A percentile compares a stretch with the other conserved stretches of the same genome.
These are phyloP conservation scores for Xanthorhoe designata DNA, from an alignment of 2,888 invertebrate genomes.

Conservation along the genomic window DNA sequence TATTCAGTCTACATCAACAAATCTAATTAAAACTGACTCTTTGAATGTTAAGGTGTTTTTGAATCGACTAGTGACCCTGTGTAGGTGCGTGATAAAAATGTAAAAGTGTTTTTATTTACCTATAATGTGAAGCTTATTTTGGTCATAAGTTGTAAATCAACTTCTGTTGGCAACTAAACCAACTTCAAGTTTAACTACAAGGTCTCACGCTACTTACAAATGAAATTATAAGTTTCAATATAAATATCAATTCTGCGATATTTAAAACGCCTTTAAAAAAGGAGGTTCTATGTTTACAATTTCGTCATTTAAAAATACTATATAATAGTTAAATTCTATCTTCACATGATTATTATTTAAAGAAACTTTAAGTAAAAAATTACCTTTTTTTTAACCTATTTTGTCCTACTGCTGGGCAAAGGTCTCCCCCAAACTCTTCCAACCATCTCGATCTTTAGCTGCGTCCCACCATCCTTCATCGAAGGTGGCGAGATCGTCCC, in stretches of 20 bases:
- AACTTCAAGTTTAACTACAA: slow-evolving; percentile 18
- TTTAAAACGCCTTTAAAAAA: neutral
- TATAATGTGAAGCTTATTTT: slow-evolving; percentile 1
- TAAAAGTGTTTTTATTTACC: neutral
- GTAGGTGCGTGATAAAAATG: neutral
- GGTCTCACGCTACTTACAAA: slow-evolving; percentile 24
- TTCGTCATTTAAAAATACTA: no score
- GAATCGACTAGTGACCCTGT: neutral
- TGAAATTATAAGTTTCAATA: slow-evolving; percentile 4
- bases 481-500: no score
- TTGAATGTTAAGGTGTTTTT: neutral
- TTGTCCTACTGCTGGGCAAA: no score
- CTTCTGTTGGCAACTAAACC: slow-evolving; percentile 10
- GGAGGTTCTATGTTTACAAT: no score
- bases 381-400: no score
- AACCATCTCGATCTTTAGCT: no score
- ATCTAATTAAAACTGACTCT: neutral
- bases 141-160: slow-evolving; percentile 7
- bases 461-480: no score
- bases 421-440: no score
- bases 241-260: neutral
- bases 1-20: neutral
- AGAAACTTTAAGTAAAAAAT: no score
- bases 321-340: no score
- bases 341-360: no score